Evolutionary conservation across 2,888 invertebrate species (phyloP).

Genomic region (Tachina grossa): DNA sequence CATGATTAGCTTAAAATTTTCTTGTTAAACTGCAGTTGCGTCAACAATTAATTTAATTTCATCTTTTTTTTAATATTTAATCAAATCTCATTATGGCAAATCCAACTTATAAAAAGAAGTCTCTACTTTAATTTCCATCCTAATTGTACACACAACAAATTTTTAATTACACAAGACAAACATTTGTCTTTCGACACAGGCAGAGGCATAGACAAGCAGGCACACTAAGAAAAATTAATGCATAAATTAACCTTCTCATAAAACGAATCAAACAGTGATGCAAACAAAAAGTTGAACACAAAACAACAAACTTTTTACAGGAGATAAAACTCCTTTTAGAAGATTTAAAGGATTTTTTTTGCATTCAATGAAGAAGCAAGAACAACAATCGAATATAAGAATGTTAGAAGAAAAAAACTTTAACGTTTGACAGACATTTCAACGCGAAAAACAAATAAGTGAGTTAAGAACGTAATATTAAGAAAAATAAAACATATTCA

Average conservation of each 20-base stretch:
- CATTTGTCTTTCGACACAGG: constrained; percentile 46
- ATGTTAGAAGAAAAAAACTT: constrained; percentile 37
- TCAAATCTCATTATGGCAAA: constrained; percentile 56
- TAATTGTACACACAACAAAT: constrained; percentile 44
- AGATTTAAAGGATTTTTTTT: constrained; percentile 41
- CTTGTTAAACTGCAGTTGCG: neutral
- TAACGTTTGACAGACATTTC: constrained; percentile 66
- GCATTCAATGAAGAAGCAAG: constrained; percentile 33
- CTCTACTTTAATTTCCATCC: constrained; percentile 13
- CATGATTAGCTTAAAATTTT: no score
- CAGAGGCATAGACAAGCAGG: neutral
- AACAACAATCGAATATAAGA: constrained; percentile 33
- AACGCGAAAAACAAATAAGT: constrained; percentile 63
- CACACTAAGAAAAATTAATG: constrained; percentile 70
- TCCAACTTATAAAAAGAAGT: constrained; percentile 10
- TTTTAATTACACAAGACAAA: constrained; percentile 71
- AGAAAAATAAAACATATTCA: constrained; percentile 14
- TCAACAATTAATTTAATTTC: constrained; percentile 11
- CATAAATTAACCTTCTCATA: constrained; percentile 74
- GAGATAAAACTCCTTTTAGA: constrained; percentile 67
- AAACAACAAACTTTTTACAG: constrained; percentile 63
- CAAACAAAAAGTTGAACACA: constrained; percentile 24
- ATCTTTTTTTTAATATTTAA: constrained; percentile 50
- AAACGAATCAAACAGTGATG: constrained; percentile 67
- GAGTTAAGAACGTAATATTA: constrained; percentile 44